Base-by-base conservation (phyloP, 1,140 invertebrate species). In the Venturia canescens region DNA sequence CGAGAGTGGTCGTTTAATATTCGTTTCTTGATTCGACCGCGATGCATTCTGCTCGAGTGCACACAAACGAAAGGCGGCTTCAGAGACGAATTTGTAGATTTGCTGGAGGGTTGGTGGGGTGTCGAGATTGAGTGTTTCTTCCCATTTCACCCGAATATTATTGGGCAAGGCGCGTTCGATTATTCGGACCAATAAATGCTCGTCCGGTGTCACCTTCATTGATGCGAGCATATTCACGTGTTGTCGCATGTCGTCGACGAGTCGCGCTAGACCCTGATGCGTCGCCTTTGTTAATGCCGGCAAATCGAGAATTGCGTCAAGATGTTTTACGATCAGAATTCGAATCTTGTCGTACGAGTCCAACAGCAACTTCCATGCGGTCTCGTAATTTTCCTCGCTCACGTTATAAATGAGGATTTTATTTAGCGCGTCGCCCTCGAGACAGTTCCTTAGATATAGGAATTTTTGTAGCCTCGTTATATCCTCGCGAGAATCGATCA, bases 141-240 rank as follows among this genome's bases (percentile, higher is more conserved):
- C 70, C 79, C 79, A 83, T 27, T 80, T 79, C 0, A 71, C n/a
- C 6, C 82, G 66, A 78, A 77, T 81, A 26, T 71, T 38, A 3
- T 18, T 18, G 13, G 82, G 76, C 66, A 83, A 67, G 15, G 80
- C 82, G 7, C 82, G 48, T 79, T 83, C 80, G 18, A 83, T n/a
- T 34, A 83, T 78, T 16, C 82, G 75, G 16, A 83, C 67, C 18
- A 83, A 74, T 18, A 81, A 50, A 79, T 79, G 70, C n/a, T 81
- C 70, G 63, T 81, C 82, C 16, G 75, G 72, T 26, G 18, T 7
- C 31, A 83, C 67, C 16, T 80, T 69, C 34, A 83, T 71, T 6
- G 78, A 31, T 23, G 79, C 79, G 29, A 83, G 63, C 82, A 83
- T 80, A 31, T 83, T 83, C 9, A 78, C 34, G 53, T 82, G 81